Conservation (phyloP, 2,888 invertebrate species). For the Colostygia pectinataria region DNA sequence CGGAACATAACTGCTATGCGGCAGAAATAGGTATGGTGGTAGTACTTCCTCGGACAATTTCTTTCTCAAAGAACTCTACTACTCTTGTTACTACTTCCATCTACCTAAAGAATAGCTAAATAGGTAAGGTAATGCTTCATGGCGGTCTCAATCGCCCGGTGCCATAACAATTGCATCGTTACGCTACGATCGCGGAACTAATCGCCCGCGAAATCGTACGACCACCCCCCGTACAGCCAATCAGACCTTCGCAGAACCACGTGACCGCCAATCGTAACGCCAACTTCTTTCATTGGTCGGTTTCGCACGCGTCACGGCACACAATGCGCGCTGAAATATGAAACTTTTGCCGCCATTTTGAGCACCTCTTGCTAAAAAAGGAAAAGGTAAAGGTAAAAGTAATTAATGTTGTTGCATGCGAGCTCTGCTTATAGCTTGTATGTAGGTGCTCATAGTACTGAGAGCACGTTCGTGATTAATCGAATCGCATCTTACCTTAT, state of each 20-base stretch:
- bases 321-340: slow-evolving; percentile 66
- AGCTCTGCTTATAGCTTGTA: background rate
- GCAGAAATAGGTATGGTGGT: no score
- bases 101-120: no score
- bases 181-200: slow-evolving; percentile 61
- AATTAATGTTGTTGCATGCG: slow-evolving; percentile 20
- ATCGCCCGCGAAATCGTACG: slow-evolving; percentile 61
- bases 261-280: slow-evolving; percentile 25
- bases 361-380: slow-evolving; percentile 30
- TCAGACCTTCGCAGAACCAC: slow-evolving; percentile 18
- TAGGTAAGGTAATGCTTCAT: slow-evolving; percentile 7
- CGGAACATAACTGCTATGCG: no score
- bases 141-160: slow-evolving; percentile 47
- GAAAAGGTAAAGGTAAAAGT: slow-evolving; percentile 20
- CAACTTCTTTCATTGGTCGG: slow-evolving; percentile 42
- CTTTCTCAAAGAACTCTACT: no score
- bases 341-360: slow-evolving; percentile 50
- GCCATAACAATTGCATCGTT: slow-evolving; percentile 39
- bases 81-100: no score
- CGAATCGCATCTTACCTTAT: slow-evolving; percentile 6
- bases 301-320: slow-evolving; percentile 53
- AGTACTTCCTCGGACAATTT: no score
- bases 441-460: background rate
- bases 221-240: slow-evolving; percentile 44
- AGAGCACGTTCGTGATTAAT: slow-evolving; percentile 12